A percentile compares a stretch with the other conserved stretches of the same genome.
Evolutionary conservation across 37 sponge, comb jelly and placozoan species (phyloP).

Genomic region (Halichondria panicea): DNA sequence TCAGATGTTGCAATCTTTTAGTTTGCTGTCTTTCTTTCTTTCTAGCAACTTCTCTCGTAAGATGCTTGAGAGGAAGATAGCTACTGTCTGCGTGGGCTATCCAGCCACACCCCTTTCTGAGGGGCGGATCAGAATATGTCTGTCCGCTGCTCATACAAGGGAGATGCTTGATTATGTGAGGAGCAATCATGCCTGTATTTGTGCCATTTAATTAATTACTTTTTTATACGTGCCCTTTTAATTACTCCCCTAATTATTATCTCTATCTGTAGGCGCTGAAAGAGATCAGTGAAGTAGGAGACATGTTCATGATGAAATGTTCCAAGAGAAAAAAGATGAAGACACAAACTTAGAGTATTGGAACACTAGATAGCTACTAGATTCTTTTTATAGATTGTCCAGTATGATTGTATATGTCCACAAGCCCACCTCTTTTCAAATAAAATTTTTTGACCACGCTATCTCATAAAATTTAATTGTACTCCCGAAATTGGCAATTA

Average conservation of each 20-base stretch:
- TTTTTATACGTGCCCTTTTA: too few relatives aligned
- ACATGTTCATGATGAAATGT: slow-evolving; percentile 40
- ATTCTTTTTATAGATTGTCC: too few relatives aligned
- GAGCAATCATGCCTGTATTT: background rate
- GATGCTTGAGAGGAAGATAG: slow-evolving; percentile 77
- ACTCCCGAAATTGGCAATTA: too few relatives aligned
- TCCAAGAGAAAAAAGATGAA: background rate
- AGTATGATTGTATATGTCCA: too few relatives aligned
- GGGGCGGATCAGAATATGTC: slow-evolving; percentile 69
- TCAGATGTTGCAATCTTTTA: background rate
- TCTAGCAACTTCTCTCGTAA: slow-evolving; percentile 58
- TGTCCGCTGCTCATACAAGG: slow-evolving; percentile 85
- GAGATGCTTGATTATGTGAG: slow-evolving; percentile 84
- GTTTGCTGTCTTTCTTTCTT: background rate
- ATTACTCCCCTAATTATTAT: too few relatives aligned
- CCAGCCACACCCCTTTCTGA: slow-evolving; percentile 90
- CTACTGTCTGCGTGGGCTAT: slow-evolving; percentile 92
- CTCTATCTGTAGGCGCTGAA: slow-evolving; percentile 54
- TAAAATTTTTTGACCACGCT: too few relatives aligned
- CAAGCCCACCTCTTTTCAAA: too few relatives aligned
- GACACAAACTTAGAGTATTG: too few relatives aligned
- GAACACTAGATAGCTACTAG: too few relatives aligned
- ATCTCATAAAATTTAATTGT: too few relatives aligned
- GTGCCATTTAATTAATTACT: background rate
- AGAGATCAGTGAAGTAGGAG: slow-evolving; percentile 67